Percentiles rank a stretch among this genome's conserved stretches.
Evolutionary conservation across 2,888 invertebrate species (phyloP).

Genomic region (Acronicta aceris): DNA sequence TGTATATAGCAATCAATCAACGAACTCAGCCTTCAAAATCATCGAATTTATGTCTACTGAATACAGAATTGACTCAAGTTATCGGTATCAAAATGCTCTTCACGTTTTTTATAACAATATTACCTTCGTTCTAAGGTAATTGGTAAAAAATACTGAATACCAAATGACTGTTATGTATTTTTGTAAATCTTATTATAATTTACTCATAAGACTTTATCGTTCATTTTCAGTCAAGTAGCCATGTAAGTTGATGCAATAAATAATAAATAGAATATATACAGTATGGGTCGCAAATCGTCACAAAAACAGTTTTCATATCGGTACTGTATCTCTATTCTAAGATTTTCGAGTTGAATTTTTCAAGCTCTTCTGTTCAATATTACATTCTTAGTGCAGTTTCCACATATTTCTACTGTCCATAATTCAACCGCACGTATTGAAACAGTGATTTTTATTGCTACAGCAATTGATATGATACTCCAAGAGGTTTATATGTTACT

Average conservation of each 20-base stretch:
- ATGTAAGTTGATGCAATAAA: background rate
- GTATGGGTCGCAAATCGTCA: constrained; percentile 12
- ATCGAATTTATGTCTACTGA: too few species aligned
- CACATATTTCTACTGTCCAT: constrained; percentile 59
- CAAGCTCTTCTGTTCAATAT: constrained; percentile 78
- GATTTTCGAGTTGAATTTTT: constrained; percentile 73
- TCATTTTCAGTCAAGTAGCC: too few species aligned
- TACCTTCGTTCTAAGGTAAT: too few species aligned
- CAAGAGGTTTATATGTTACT: constrained; percentile 8
- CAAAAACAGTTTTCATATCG: constrained; percentile 27
- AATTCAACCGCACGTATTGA: constrained; percentile 52
- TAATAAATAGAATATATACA: background rate
- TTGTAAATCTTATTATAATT: too few species aligned
- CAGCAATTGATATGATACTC: constrained; percentile 40
- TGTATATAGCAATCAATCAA: too few species aligned
- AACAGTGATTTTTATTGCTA: constrained; percentile 55
- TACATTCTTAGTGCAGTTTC: constrained; percentile 78
- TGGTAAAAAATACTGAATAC: too few species aligned
- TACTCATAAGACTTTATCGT: too few species aligned
- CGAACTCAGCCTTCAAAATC: too few species aligned
- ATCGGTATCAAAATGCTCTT: too few species aligned
- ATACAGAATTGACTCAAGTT: too few species aligned
- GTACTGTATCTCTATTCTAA: constrained; percentile 43
- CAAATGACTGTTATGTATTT: too few species aligned
- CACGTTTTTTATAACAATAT: too few species aligned